Conservation (phyloP, 2,888 invertebrate genomes). For the Mamestra brassicae region DNA sequence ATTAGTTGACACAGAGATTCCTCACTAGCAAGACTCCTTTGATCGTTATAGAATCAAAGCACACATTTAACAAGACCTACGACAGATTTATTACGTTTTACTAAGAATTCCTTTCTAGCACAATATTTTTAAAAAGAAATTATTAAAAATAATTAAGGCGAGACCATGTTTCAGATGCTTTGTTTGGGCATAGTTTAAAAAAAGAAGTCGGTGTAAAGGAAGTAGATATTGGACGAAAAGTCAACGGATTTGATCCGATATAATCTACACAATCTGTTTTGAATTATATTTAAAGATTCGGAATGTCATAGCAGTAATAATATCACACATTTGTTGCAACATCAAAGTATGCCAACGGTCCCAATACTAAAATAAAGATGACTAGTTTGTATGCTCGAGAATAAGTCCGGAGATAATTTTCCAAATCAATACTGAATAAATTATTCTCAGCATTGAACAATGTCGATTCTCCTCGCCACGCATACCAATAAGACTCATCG, state of each 20-base stretch:
- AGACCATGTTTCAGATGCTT: conserved; percentile 36
- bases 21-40: conserved; percentile 81
- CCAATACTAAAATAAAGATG: conserved; percentile 39
- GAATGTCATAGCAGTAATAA: conserved; percentile 20
- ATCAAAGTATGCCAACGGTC: conserved; percentile 31
- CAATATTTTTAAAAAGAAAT: conserved; percentile 76
- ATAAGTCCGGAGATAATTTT: conserved; percentile 26
- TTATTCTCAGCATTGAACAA: conserved; percentile 70
- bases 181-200: conserved; percentile 37
- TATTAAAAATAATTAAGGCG: conserved; percentile 69
- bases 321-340: conserved; percentile 15
- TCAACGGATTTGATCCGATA: neutral
- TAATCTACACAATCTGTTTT: conserved; percentile 6
- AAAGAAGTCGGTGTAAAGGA: neutral
- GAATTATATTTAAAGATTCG: neutral
- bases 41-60: conserved; percentile 87
- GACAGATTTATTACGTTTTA: conserved; percentile 87
- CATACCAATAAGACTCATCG: conserved; percentile 75
- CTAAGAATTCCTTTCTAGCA: conserved; percentile 78
- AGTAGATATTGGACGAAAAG: neutral
- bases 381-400: conserved; percentile 38
- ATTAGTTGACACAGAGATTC: conserved; percentile 85
- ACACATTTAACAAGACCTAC: conserved; percentile 84
- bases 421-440: conserved; percentile 60
- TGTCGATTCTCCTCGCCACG: conserved; percentile 72